These are phyloP conservation scores for Catocala nupta DNA, from an alignment of 2,888 invertebrate species.

Conservation along the genomic window DNA sequence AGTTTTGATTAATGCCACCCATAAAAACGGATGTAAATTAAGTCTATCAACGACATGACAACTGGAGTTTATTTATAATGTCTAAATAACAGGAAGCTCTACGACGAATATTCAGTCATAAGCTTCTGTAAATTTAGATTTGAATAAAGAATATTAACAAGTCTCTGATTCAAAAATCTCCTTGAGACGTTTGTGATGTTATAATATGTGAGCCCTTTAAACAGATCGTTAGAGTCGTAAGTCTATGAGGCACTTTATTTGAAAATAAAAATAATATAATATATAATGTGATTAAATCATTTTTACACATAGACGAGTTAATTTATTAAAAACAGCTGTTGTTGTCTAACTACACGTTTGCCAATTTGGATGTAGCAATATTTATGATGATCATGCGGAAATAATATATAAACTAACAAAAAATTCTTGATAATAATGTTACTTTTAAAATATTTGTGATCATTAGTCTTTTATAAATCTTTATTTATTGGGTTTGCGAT, in stretches of 20 bases:
- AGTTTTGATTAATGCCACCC: slow-evolving; percentile 3
- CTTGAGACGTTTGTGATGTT: slow-evolving; percentile 34
- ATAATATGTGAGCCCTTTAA: slow-evolving; percentile 37
- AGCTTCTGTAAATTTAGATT: slow-evolving; percentile 26
- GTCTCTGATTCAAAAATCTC: slow-evolving; percentile 40
- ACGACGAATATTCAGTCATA: slow-evolving; percentile 32
- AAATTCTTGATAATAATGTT: not conserved
- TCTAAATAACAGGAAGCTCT: slow-evolving; percentile 44
- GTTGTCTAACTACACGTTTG: slow-evolving; percentile 23
- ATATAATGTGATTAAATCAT: too few species aligned
- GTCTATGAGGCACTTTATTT: too few species aligned
- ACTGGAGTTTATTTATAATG: slow-evolving; percentile 22
- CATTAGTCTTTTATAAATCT: not conserved
- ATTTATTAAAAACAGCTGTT: slow-evolving; percentile 28
- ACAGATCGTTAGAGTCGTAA: slow-evolving; percentile 33
- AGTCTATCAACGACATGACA: slow-evolving; percentile 11
- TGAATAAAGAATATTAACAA: slow-evolving; percentile 33
- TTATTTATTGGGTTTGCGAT: too few species aligned
- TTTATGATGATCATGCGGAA: slow-evolving; percentile 9
- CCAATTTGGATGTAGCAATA: slow-evolving; percentile 26
- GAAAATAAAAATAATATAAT: slow-evolving; percentile 26
- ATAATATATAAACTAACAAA: not conserved
- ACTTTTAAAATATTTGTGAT: not conserved
- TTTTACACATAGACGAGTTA: slow-evolving; percentile 25
- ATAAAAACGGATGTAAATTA: slow-evolving; percentile 24